These are phyloP conservation scores for Drosophila buzzatii DNA, from an alignment of 2,888 invertebrate genomes.

Conservation along the genomic window DNA sequence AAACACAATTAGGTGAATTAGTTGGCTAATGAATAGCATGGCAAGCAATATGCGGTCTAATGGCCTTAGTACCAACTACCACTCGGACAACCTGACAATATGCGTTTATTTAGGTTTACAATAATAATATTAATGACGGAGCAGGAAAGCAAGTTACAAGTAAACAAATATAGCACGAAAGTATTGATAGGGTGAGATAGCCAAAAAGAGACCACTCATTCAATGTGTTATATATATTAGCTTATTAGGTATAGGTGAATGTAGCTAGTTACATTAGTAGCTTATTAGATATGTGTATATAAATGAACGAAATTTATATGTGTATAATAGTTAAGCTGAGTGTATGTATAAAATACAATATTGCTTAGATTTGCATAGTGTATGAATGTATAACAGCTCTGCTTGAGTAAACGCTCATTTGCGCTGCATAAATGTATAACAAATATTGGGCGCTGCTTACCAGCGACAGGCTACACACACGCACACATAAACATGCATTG, in stretches of 20 bases:
- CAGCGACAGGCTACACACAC: neutral
- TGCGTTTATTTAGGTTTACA: constrained; percentile 57
- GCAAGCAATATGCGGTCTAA: constrained; percentile 26
- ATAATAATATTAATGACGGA: constrained; percentile 60
- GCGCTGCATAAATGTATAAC: neutral
- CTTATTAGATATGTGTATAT: constrained; percentile 1
- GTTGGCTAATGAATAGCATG: constrained; percentile 32
- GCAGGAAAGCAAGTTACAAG: constrained; percentile 24
- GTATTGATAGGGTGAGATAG: constrained; percentile 6
- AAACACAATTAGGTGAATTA: constrained; percentile 50
- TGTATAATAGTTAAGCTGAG: neutral
- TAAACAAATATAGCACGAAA: constrained; percentile 7
- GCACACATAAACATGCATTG: neutral
- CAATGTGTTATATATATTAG: constrained; percentile 1
- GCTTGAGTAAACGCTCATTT: neutral
- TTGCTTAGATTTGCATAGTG: neutral
- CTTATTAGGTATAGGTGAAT: neutral
- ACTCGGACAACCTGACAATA: constrained; percentile 22
- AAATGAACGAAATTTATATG: neutral
- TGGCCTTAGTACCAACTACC: constrained; percentile 57
- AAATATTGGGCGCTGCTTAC: neutral
- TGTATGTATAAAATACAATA: neutral
- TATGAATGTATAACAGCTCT: neutral
- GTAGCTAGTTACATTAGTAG: too few species aligned
- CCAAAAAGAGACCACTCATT: constrained; percentile 12